Conservation (phyloP, 2,113 vertebrate genomes). For the Dunckerocampus dactyliophorus region DNA sequence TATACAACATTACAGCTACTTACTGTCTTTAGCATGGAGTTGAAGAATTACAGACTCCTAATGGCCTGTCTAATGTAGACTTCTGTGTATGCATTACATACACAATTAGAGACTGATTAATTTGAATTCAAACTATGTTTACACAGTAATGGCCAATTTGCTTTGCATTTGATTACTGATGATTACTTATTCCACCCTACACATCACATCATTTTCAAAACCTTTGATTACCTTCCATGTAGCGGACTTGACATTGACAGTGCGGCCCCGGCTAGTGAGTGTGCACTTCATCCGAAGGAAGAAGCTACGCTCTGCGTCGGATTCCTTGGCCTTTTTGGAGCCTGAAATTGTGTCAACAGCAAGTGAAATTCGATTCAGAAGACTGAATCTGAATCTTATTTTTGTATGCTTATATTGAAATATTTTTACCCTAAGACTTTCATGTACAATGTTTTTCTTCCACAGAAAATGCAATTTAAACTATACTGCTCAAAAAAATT, state of each 20-base stretch:
- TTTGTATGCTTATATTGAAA: not conserved
- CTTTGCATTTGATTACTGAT: constrained; percentile 2
- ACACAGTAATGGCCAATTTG: not conserved
- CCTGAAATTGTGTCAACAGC: constrained; percentile 67
- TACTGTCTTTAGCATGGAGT: not conserved
- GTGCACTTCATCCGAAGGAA: constrained; percentile 98
- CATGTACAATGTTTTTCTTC: not conserved
- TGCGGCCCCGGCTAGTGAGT: constrained; percentile 91
- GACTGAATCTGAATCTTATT: not conserved
- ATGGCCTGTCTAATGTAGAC: constrained; percentile 1
- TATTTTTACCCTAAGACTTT: not conserved
- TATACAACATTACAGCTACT: not conserved
- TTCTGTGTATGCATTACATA: not conserved
- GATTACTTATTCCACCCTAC: not conserved
- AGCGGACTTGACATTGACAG: constrained; percentile 97
- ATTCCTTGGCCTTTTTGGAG: constrained; percentile 87
- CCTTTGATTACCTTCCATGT: constrained; percentile 86
- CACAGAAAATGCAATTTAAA: not conserved
- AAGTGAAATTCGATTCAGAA: not conserved
- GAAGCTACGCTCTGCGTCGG: constrained; percentile 88
- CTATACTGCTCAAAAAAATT: no score
- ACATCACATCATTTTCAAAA: not conserved
- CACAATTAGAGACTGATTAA: not conserved
- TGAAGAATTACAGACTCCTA: not conserved
- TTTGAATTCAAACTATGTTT: not conserved